Evolutionary conservation across 1,140 invertebrate genomes (phyloP).

Genomic region (Tribolium castaneum): DNA sequence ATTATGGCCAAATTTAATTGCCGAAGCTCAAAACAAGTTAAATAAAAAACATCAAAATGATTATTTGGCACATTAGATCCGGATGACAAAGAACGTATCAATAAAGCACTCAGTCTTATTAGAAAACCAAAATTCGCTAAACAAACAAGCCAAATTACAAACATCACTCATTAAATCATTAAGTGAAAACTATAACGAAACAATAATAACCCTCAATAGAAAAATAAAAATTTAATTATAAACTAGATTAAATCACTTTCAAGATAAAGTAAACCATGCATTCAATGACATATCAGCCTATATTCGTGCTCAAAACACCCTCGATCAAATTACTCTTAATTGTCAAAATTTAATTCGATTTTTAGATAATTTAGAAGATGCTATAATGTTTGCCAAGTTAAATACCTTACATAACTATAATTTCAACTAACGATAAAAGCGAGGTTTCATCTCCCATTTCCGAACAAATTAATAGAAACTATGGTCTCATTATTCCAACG

Average conservation of each 20-base stretch:
- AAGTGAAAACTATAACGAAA: not conserved
- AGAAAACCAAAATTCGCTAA: not conserved
- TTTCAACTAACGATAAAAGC: too few relatives aligned
- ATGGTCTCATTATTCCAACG: not conserved
- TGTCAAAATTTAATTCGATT: slow-evolving; percentile 40
- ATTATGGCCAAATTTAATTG: not conserved
- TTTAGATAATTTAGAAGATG: slow-evolving; percentile 30
- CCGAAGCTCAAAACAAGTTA: not conserved
- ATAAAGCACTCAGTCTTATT: not conserved
- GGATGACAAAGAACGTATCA: not conserved
- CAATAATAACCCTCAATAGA: not conserved
- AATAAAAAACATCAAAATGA: too few relatives aligned
- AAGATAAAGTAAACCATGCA: not conserved
- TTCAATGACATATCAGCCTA: too few relatives aligned
- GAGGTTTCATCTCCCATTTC: not conserved
- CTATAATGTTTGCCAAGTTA: slow-evolving; percentile 33
- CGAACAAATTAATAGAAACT: not conserved
- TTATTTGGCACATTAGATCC: too few relatives aligned
- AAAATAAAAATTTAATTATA: slow-evolving; percentile 11
- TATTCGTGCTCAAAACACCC: too few relatives aligned
- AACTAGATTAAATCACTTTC: not conserved
- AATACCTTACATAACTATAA: slow-evolving; percentile 23
- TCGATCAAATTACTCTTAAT: slow-evolving; percentile 20
- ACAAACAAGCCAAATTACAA: slow-evolving; percentile 4
- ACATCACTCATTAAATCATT: not conserved